Evolutionary conservation across 1,140 invertebrate genomes (phyloP).

Genomic region (Lordiphosa clarofinis): DNA sequence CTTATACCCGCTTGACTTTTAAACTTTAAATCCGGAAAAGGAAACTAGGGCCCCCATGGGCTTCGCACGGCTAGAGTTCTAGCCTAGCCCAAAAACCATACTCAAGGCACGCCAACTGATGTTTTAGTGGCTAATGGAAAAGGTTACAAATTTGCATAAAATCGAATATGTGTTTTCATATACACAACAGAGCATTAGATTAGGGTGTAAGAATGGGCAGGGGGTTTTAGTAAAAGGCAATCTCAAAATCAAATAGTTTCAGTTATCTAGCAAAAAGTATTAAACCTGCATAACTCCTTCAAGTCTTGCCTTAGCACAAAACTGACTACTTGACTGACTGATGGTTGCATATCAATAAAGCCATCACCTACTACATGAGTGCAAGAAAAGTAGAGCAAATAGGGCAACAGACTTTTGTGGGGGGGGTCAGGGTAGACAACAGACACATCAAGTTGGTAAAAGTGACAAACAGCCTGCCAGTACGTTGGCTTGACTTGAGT

Average conservation of each 20-base stretch:
- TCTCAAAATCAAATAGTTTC: too few relatives aligned
- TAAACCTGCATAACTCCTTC: too few relatives aligned
- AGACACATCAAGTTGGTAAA: slow-evolving; percentile 32
- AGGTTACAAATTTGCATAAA: slow-evolving; percentile 74
- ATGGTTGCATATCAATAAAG: slow-evolving; percentile 56
- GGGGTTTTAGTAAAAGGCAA: slow-evolving; percentile 7
- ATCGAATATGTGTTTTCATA: slow-evolving; percentile 53
- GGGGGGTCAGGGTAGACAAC: neutral
- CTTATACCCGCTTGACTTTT: slow-evolving; percentile 54
- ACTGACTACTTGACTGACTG: slow-evolving; percentile 48
- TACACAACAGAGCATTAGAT: neutral
- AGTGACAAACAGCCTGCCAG: slow-evolving; percentile 29
- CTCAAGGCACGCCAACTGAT: slow-evolving; percentile 57
- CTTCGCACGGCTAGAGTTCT: neutral
- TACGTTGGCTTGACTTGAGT: slow-evolving; percentile 25
- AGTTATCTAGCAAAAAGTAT: too few relatives aligned
- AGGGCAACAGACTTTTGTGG: slow-evolving; percentile 27
- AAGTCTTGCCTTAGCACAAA: slow-evolving; percentile 1
- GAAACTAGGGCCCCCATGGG: slow-evolving; percentile 14
- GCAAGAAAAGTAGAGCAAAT: slow-evolving; percentile 52
- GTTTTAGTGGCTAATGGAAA: slow-evolving; percentile 30
- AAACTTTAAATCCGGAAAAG: slow-evolving; percentile 64
- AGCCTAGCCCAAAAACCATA: slow-evolving; percentile 26
- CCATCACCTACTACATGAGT: slow-evolving; percentile 51
- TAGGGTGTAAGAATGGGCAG: slow-evolving; percentile 9